Evolutionary conservation across 2,113 vertebrate genomes (phyloP), one percentile per base, ranked within the genome.

Genomic region (Dipodomys spectabilis): DNA sequence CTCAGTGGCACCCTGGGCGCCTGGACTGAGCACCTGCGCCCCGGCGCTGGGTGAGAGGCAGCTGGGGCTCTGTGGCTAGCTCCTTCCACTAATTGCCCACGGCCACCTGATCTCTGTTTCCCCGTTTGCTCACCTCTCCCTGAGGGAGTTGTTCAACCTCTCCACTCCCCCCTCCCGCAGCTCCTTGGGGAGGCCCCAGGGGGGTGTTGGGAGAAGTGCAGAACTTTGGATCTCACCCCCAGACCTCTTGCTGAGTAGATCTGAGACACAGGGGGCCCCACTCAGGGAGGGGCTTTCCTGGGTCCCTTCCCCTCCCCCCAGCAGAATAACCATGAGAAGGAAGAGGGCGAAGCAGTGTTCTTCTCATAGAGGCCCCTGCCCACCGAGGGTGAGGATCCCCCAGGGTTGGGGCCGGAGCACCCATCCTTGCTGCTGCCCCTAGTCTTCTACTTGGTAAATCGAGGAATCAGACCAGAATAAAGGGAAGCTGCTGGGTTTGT

Each of bases 361-460:
- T 57, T 16, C 53, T 49, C 53, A 57, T 16, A 16, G 53, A 15
- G 49, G 49, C 49, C 39, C 5, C 39, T 39, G 39, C 39, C 39
- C 39, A 39, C 39, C 39, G 5, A 39, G 39, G 5, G 39, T 39
- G 39, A 39, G 39, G 39, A 39, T 39, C 39, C 39, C 39, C 39
- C 39, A 39, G 39, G 39, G 39, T 39, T 39, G 39, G 39, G 39
- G 39, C 39, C 5, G 39, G 13, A 25, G 32, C 16, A 62, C 69
- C 11, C 10, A 1, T 35, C 19, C 1, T 49, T 2, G 27, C 72
- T 0, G 16, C 57, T 6, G 1, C 39, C 7, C 27, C 72, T 12
- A 49, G 8, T 49, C 28, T 25, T 32, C 45, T 68, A 39, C 30
- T 62, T 57, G 44, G 27, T 15, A 86, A 75, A 35, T 62, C 3